Evolutionary conservation across 2,113 vertebrate genomes (phyloP).

Genomic region (Lycaon pictus): DNA sequence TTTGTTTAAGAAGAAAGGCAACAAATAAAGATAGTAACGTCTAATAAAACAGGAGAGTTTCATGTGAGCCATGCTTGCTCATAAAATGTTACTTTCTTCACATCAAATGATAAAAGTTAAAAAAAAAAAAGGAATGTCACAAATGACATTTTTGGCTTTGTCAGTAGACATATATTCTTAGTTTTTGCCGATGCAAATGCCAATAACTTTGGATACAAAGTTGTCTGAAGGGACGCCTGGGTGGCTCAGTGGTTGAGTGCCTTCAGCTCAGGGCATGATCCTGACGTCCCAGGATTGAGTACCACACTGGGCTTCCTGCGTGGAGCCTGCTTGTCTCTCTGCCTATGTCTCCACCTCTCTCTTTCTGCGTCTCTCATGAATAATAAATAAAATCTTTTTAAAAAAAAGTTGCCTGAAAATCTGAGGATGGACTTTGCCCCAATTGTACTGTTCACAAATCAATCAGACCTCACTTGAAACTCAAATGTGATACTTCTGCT

Average conservation of each 20-base stretch:
- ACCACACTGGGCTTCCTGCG: too few relatives aligned
- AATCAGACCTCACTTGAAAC: not conserved
- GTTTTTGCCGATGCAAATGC: not conserved
- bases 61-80: not conserved
- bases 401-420: slow-evolving; percentile 4
- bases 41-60: not conserved
- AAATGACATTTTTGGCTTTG: not conserved
- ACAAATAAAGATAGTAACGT: slow-evolving; percentile 6
- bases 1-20: slow-evolving; percentile 57
- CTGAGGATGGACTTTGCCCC: not conserved
- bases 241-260: too few relatives aligned
- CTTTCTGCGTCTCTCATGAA: too few relatives aligned
- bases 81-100: slow-evolving; percentile 7
- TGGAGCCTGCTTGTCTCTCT: too few relatives aligned
- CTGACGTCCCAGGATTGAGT: too few relatives aligned
- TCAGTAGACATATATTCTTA: not conserved
- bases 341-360: too few relatives aligned
- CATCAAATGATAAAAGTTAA: slow-evolving; percentile 35
- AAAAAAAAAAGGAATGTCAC: not conserved
- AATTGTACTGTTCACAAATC: not conserved
- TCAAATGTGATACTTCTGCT: not conserved
- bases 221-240: not conserved
- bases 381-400: too few relatives aligned
- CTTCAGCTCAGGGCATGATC: too few relatives aligned
- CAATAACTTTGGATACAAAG: not conserved